Evolutionary conservation across 2,113 vertebrate genomes (phyloP), one percentile per base, ranked within the genome.

Genomic region (Mustelus asterias): DNA sequence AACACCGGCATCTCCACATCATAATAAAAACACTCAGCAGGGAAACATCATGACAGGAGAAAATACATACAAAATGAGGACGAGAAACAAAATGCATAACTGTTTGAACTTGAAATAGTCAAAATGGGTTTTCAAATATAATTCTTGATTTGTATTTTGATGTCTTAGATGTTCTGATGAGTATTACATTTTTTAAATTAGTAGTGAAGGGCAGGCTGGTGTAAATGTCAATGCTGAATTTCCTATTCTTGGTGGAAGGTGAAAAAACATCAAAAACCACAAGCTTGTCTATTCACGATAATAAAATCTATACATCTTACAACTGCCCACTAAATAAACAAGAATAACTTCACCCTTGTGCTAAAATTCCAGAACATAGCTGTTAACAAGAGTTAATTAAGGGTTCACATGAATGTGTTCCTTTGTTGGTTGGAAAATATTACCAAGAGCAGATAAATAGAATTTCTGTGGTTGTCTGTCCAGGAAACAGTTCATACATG

Each of bases 401-500:
- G 5, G 69, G 94, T 76, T 95, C 54, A 48, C 69, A 95, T 95
- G 37, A 76, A 48, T 48, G 69, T 41, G 26, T 95, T 95, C 22
- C 94, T 44, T 41, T 72, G 67, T 11, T 95, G 24, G 41, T 70
- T 72, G 69, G 94, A 95, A 95, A 95, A 95, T 72, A 95, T 95
- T 95, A 76, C 41, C 41, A 76, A 72, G 69, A 69, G 37, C n/a
- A 95, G 94, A 95, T 44, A 72, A 95, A 72, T 95, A 44, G 11
- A 95, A 72, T 95, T 94, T 44, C 94, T 76, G 41, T 95, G 65
- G 92, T 65, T 94, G 63, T 94, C 92, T 94, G 92, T 70, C 37
- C 92, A 94, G 65, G 92, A 94, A 94, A 94, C 41, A 44, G 92
- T 94, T 94, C 37, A 26, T 94, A 94, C 65, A 94, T 63, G 67